A percentile compares a stretch with the other conserved stretches of the same genome.
These are phyloP conservation scores for Ptychoptera albimana DNA, from an alignment of 2,888 invertebrate species.

Conservation along the genomic window DNA sequence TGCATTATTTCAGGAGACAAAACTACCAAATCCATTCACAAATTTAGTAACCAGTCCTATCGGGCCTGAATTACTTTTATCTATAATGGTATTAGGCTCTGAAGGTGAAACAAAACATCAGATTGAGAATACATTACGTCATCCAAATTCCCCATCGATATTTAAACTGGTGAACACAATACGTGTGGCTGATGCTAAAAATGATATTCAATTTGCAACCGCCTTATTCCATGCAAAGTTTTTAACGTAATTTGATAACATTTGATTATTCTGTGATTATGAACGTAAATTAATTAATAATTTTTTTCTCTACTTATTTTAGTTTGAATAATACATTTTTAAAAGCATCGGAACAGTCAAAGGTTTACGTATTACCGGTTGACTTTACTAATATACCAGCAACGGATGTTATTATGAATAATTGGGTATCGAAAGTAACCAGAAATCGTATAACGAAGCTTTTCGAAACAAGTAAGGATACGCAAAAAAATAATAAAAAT, in stretches of 20 bases:
- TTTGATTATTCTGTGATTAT: neutral
- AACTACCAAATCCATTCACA: conserved; percentile 4
- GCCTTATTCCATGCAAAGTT: conserved; percentile 11
- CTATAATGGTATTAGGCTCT: conserved; percentile 10
- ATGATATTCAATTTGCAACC: conserved; percentile 11
- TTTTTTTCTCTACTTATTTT: neutral
- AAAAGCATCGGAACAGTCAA: conserved; percentile 2
- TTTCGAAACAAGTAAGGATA: conserved; percentile 18
- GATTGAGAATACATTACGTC: conserved; percentile 8
- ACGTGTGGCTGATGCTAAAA: neutral
- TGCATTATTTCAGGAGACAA: no score
- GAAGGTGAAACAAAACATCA: conserved; percentile 11
- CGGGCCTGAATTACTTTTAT: conserved; percentile 12
- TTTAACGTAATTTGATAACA: conserved; percentile 1
- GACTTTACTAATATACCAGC: conserved; percentile 33
- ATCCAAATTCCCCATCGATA: neutral
- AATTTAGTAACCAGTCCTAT: conserved; percentile 14
- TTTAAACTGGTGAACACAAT: neutral
- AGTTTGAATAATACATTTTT: conserved; percentile 7
- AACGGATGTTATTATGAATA: conserved; percentile 37
- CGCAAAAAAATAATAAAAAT: no score
- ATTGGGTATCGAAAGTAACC: conserved; percentile 41
- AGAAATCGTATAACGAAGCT: conserved; percentile 37
- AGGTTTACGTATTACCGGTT: conserved; percentile 27
- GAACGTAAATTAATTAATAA: no score